A percentile compares a stretch with the other conserved stretches of the same genome.
Conservation (phyloP, 2,113 vertebrate genomes). For the Apteryx owenii region DNA sequence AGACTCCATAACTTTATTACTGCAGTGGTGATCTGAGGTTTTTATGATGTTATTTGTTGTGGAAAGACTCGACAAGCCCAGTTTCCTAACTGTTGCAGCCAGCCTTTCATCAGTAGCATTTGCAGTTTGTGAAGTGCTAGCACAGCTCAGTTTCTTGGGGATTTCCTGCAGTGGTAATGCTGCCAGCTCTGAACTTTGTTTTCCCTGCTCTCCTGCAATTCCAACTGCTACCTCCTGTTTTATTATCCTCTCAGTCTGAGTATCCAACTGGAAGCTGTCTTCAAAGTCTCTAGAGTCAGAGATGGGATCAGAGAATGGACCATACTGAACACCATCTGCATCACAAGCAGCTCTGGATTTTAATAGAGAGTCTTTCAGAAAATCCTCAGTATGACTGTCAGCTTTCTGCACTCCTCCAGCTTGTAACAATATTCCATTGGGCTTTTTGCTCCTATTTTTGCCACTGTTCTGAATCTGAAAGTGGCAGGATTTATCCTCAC, state of each 20-base stretch:
- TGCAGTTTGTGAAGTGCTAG: neutral
- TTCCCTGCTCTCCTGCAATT: conserved; percentile 32
- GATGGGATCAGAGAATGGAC: conserved; percentile 77
- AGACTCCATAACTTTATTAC: neutral
- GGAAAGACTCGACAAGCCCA: neutral
- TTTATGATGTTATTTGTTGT: neutral
- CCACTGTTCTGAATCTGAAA: conserved; percentile 2
- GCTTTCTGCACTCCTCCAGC: conserved; percentile 8
- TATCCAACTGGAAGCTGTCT: conserved; percentile 93
- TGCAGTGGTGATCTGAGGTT: neutral
- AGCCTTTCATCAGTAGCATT: neutral
- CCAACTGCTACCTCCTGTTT: conserved; percentile 74
- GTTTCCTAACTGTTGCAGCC: neutral
- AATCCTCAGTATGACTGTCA: neutral
- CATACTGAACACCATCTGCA: conserved; percentile 45
- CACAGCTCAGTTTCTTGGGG: neutral
- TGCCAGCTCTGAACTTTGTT: neutral
- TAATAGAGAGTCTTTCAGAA: conserved; percentile 13
- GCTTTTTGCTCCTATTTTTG: neutral
- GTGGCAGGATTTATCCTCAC: conserved; percentile 22
- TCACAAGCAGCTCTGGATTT: conserved; percentile 26
- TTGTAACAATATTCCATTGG: neutral
- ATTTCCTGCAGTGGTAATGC: neutral
- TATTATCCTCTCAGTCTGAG: conserved; percentile 90
- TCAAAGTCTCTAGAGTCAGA: conserved; percentile 79